Conservation (phyloP, 2,797 vertebrate species). For the Mionectes olivaceus region DNA sequence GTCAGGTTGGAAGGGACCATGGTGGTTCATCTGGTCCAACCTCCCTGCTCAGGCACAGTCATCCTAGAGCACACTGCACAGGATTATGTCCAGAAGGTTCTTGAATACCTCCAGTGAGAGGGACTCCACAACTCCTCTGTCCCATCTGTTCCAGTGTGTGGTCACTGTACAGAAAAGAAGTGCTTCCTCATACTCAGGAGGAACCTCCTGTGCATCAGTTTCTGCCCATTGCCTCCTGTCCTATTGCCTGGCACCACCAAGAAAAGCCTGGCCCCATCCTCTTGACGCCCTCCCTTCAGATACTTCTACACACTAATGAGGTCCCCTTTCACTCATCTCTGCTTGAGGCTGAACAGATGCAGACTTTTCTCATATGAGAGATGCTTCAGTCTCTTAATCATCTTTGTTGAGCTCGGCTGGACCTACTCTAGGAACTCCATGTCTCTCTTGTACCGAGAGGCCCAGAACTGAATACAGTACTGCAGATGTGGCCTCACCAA, state of each 20-base stretch:
- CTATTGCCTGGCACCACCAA: not conserved
- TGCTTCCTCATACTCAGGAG: not conserved
- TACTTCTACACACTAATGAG: not conserved
- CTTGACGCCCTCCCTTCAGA: not conserved
- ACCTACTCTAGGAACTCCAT: accelerated
- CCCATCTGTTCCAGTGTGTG: not conserved
- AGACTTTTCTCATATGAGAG: not conserved
- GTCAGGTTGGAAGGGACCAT: not conserved
- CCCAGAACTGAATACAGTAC: not conserved
- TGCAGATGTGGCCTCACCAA: not conserved
- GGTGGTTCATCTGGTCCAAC: not conserved
- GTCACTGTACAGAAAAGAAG: too few species aligned
- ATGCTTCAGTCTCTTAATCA: not conserved
- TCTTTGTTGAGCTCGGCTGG: not conserved
- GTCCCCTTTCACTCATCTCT: not conserved
- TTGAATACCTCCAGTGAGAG: not conserved
- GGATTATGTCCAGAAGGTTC: not conserved
- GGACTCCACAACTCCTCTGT: not conserved
- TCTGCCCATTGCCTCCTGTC: not conserved
- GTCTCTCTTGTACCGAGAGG: not conserved
- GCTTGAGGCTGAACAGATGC: not conserved
- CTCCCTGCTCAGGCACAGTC: not conserved
- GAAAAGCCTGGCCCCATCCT: not conserved
- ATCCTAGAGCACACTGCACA: not conserved
- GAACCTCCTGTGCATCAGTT: not conserved